Base-by-base conservation (phyloP, 2,113 vertebrate genomes). In the Athene noctua region DNA sequence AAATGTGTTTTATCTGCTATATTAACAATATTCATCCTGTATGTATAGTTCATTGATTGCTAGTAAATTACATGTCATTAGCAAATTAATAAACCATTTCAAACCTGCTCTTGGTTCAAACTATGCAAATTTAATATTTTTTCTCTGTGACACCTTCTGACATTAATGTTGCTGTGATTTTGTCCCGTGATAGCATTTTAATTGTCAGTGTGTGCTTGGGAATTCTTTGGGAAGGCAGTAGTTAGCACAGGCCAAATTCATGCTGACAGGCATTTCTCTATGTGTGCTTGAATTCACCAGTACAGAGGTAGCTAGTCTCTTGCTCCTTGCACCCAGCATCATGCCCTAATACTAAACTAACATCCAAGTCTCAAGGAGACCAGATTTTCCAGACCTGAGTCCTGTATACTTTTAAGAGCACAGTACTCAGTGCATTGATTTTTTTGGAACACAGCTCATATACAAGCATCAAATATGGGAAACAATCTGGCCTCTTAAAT, bases 351-450 rank as follows among this genome's bases (percentile, higher is more conserved):
- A 42, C 8, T 74, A 36, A 51, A 42, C 8, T 74, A 36, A 51
- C 6, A 58, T 18, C 3, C 44, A 51, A 10, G 11, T 90, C 93
- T 85, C 65, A 80, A 82, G 21, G 10, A 8, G 51, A 70, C 13
- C 16, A 44, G 32, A 34, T 91, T 57, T 81, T 63, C 61, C 34
- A 57, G 32, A 55, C 10, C 20, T 30, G 16, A 42, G 12, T 36
- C 36, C 59, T 55, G 3, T 18, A 29, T 5, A 7, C 10, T 12
- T 32, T 58, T 58, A n/a, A 30, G 5, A 80, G 4, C 0, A 0
- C 4, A 20, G 11, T 38, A 77, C 4, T 83, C 27, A 18, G 7
- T 36, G 27, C 15, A 42, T 11, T 52, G 23, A 9, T 23, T 52
- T 57, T 58, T 65, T 40, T 9, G 4, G 66, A 68, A 54, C 32